Evolutionary conservation across 2,888 invertebrate species (phyloP).

Genomic region (Hedya salicella): DNA sequence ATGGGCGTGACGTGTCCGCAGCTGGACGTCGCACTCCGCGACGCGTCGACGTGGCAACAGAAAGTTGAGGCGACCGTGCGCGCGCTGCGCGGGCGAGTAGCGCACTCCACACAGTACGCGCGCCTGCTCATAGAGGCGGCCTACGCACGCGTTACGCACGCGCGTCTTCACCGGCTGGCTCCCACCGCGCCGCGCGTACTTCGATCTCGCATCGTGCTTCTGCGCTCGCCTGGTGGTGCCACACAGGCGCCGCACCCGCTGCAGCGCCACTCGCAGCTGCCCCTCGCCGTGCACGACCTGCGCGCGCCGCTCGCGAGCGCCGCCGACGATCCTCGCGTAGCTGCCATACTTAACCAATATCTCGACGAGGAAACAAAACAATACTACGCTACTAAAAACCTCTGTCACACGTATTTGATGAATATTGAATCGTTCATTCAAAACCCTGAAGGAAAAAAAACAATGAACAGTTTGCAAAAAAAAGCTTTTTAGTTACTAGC

Average conservation of each 20-base stretch:
- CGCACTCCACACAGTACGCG: conserved; percentile 60
- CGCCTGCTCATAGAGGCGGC: conserved; percentile 56
- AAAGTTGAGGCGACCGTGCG: conserved; percentile 54
- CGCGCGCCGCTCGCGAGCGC: conserved; percentile 49
- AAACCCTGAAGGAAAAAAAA: too few relatives aligned
- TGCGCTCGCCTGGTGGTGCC: conserved; percentile 46
- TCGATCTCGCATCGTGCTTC: conserved; percentile 55
- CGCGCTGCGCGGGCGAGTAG: conserved; percentile 51
- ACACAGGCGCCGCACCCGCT: conserved; percentile 32
- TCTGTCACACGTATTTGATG: conserved; percentile 58
- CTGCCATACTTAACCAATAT: conserved; percentile 59
- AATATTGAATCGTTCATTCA: background rate
- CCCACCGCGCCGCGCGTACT: conserved; percentile 45
- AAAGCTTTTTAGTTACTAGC: too few relatives aligned
- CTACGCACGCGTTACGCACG: conserved; percentile 52
- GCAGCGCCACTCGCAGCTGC: conserved; percentile 53
- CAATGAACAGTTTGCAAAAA: too few relatives aligned
- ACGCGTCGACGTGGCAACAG: conserved; percentile 23
- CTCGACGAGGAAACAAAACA: conserved; percentile 54
- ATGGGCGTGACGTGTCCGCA: conserved; percentile 51
- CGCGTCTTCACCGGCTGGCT: conserved; percentile 45
- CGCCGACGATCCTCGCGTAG: conserved; percentile 53
- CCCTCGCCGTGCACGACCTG: conserved; percentile 53
- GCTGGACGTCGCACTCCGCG: conserved; percentile 49
- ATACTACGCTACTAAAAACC: conserved; percentile 56